These are phyloP conservation scores for Diceros bicornis DNA, from an alignment of 2,797 vertebrate species.

Conservation along the genomic window DNA sequence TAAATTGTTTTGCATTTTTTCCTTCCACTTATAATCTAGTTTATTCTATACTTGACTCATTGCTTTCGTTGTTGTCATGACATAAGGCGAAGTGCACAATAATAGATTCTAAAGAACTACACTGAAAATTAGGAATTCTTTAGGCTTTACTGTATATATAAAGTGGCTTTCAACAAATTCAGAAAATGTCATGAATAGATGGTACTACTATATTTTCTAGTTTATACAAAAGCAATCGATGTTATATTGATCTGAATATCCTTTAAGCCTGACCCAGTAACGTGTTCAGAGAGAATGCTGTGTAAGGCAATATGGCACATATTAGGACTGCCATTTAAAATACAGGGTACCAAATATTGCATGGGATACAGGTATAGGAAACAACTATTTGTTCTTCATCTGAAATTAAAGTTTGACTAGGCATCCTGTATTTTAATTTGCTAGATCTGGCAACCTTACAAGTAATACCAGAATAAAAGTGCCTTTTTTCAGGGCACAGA, in stretches of 20 bases:
- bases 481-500: neutral
- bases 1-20: neutral
- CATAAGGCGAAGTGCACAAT: neutral
- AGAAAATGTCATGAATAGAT: neutral
- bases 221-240: neutral
- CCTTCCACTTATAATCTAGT: neutral
- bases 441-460: neutral
- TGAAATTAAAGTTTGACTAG: neutral
- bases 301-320: neutral
- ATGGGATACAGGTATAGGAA: neutral
- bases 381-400: neutral
- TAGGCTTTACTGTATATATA: neutral
- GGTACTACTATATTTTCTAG: neutral
- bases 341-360: neutral
- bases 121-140: neutral
- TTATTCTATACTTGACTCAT: constrained; percentile 20
- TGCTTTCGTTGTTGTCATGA: neutral
- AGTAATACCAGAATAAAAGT: neutral
- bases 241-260: neutral
- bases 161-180: constrained; percentile 32
- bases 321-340: neutral
- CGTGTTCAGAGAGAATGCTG: neutral
- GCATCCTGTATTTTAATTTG: neutral
- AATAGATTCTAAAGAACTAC: neutral
- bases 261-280: neutral